Evolutionary conservation across 2,888 invertebrate genomes (phyloP), one percentile per base, ranked within the genome.

Genomic region (Carabus problematicus): DNA sequence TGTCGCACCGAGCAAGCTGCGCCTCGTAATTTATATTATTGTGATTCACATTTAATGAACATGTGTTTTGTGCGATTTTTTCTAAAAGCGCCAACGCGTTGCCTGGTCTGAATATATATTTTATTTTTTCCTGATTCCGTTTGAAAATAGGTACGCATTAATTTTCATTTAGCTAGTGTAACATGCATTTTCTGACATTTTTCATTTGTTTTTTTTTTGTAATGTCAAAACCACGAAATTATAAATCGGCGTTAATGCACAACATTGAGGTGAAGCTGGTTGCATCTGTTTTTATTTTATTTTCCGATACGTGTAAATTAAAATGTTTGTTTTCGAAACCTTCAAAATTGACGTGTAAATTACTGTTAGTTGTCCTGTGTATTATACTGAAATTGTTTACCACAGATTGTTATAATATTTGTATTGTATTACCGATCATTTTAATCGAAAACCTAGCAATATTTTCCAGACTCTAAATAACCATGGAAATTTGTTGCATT

Each of bases 21-120:
- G n/a, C n/a, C n/a, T 47, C 56, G 39, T 45, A 66, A 66, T 66
- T 66, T 66, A 66, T 66, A 66, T 58, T 56, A 66, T 66, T 66
- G 59, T 66, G 66, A 66, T 66, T 66, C 47, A 49, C 41, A 58
- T 66, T 56, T 66, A 66, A 66, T 66, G 66, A 66, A 66, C 66
- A 66, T 66, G 49, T 66, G 66, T 66, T 56, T 56, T 43, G 19
- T 52, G 19, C 41, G 54, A 42, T 12, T 63, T 54, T 54, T 52
- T 42, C n/a, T 18, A 19, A 19, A 49, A 16, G 11, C 29, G n/a
- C n/a, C n/a, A n/a, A n/a, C 18, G 11, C 47, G 54, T 55, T 40
- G 29, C 56, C 39, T 43, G 54, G 39, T 56, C 55, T 64, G 29
- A 29, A 45, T 11, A 55, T 29, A 29, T 29, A 29, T 29, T 29